Percentiles rank a stretch among this genome's conserved stretches.
These are phyloP conservation scores for Leptopilina boulardi DNA, from an alignment of 1,140 invertebrate species.

Conservation along the genomic window DNA sequence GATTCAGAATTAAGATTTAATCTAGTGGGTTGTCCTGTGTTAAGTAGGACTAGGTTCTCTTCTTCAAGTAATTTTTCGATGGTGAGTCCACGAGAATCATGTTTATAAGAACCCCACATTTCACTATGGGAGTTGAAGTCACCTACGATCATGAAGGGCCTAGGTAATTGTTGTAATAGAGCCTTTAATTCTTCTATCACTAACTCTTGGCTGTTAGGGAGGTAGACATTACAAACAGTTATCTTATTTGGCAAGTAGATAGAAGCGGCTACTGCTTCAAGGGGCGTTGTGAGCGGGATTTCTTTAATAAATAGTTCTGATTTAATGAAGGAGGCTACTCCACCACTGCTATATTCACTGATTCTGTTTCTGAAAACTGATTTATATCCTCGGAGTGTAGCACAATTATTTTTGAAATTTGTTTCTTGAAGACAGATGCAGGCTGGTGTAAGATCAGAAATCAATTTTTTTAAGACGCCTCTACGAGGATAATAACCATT, in stretches of 20 bases:
- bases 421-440: conserved; percentile 59
- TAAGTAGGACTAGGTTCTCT: conserved; percentile 49
- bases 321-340: conserved; percentile 57
- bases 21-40: conserved; percentile 38
- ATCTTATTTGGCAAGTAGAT: not conserved
- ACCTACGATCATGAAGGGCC: conserved; percentile 58
- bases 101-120: conserved; percentile 59
- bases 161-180: conserved; percentile 57
- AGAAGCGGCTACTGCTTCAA: conserved; percentile 28
- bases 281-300: conserved; percentile 34
- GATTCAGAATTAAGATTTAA: not conserved
- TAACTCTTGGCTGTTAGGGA: conserved; percentile 44
- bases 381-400: conserved; percentile 48
- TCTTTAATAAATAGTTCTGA: conserved; percentile 45
- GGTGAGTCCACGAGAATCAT: conserved; percentile 57
- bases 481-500: conserved; percentile 40
- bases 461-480: conserved; percentile 36
- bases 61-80: conserved; percentile 54
- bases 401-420: conserved; percentile 55
- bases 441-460: conserved; percentile 42
- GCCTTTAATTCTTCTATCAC: conserved; percentile 49
- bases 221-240: conserved; percentile 53
- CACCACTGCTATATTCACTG: conserved; percentile 52
- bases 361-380: conserved; percentile 53
- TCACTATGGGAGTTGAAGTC: conserved; percentile 64